Base-by-base conservation (phyloP, 2,888 invertebrate species). In the Heliconius cydno region DNA sequence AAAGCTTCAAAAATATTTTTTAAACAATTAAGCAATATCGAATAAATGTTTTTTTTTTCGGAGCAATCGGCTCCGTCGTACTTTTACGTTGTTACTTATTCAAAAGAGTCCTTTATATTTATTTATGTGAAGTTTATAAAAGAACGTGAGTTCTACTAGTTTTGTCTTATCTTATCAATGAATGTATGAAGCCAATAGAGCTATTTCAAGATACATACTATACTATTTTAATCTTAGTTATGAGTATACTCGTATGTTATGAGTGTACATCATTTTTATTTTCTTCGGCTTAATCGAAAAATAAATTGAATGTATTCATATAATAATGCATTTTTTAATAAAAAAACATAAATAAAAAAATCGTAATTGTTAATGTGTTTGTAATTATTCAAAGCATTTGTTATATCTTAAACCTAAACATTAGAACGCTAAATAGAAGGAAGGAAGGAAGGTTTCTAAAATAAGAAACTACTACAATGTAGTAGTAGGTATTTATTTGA, bases 111-210 rank as follows among this genome's bases (percentile, higher is more conserved):
- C 7, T 57, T n/a, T 41, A 25, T 41, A 38, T 70, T 34, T 34
- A 57, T 34, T 34, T 60, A n/a, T 60, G 57, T 57, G 57, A 60
- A 57, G 57, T n/a, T 73, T 73, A 34, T 57, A 34, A 25, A 34
- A 34, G 73, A 73, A 73, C 73, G 73, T 73, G 73, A 57, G 12
- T 60, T 72, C 30, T 60, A 60, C n/a, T 73, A n/a, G 13, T 60
- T 73, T 73, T 30, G 57, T 60, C 30, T 34, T 57, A 73, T 73
- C 73, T 73, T 73, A 73, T 73, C 73, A 60, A 60, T 30, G 2
- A 52, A 57, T 30, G 52, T 72, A 38, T n/a, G 38, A 38, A 68
- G 38, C 12, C 52, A 63, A 25, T 25, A 13, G 12, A 10, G n/a
- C n/a, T 60, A n/a, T 25, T n/a, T 60, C 10, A 7, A 34, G 34